A percentile compares a stretch with the other conserved stretches of the same genome.
Evolutionary conservation across 2,113 vertebrate genomes (phyloP).

Genomic region (Anguilla japonica): DNA sequence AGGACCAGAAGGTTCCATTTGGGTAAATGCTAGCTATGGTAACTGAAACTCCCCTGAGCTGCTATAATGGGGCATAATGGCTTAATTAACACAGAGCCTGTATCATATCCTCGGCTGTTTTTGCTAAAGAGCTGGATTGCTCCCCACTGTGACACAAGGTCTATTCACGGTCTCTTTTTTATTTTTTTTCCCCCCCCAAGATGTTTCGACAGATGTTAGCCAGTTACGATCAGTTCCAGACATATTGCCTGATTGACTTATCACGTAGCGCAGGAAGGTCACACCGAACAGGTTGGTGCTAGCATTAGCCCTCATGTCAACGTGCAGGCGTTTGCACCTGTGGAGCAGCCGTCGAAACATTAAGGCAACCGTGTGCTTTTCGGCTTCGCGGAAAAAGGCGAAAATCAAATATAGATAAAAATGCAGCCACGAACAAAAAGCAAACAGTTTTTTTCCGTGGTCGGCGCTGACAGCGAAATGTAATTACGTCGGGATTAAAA

Average conservation of each 20-base stretch:
- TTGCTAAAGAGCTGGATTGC: neutral
- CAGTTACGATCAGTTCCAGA: neutral
- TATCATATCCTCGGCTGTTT: neutral
- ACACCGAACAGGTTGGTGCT: neutral
- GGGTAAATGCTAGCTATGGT: neutral
- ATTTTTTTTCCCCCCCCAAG: neutral
- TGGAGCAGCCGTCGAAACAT: neutral
- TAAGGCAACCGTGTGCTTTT: neutral
- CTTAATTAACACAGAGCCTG: neutral
- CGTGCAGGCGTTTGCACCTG: neutral
- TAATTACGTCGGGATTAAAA: constrained; percentile 38
- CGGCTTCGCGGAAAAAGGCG: neutral
- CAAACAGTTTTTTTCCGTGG: constrained; percentile 10
- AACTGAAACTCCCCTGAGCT: neutral
- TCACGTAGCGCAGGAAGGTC: neutral
- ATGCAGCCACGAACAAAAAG: constrained; percentile 13
- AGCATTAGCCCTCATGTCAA: neutral
- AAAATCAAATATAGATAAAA: constrained; percentile 2
- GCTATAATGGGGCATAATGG: neutral
- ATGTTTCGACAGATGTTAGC: neutral
- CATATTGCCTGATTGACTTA: neutral
- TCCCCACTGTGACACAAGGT: constrained; percentile 6
- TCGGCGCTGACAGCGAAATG: constrained; percentile 29
- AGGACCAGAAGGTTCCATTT: neutral
- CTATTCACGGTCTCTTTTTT: neutral